Percentiles rank a stretch among this genome's conserved stretches.
phyloP scores from a whole-genome alignment of 2,888 invertebrate species.

The Callosobruchus maculatus region DNA sequence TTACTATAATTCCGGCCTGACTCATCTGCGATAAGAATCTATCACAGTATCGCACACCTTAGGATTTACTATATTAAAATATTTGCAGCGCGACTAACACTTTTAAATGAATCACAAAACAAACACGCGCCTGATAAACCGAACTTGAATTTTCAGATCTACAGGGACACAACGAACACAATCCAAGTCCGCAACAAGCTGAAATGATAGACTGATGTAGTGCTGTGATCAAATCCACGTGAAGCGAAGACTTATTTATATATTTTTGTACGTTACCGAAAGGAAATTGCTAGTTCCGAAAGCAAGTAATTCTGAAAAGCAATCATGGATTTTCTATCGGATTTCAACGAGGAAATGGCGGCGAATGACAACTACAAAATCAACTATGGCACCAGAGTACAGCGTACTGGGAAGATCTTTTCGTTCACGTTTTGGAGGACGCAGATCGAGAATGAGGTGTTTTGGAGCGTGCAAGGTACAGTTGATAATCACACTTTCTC shows the following conservation, averaged over 20 bases:
- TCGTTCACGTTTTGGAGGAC: slow-evolving; percentile 47
- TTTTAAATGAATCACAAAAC: background rate
- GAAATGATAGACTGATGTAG: background rate
- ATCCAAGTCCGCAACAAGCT: background rate
- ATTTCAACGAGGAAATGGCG: slow-evolving; percentile 31
- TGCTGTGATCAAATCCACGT: background rate
- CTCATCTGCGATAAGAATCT: background rate
- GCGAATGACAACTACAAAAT: slow-evolving; percentile 36
- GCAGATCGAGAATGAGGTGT: slow-evolving; percentile 41
- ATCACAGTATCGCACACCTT: background rate
- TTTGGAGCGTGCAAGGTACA: slow-evolving; percentile 45
- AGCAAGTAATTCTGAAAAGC: background rate
- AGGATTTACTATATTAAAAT: background rate
- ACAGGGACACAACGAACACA: background rate
- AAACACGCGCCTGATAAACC: background rate
- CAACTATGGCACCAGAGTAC: slow-evolving; percentile 38
- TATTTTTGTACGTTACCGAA: background rate
- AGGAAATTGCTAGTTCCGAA: background rate
- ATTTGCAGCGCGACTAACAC: background rate
- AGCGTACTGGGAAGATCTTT: slow-evolving; percentile 41
- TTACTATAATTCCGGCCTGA: background rate
- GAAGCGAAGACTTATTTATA: background rate
- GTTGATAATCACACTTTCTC: no score
- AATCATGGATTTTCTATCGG: slow-evolving; percentile 31
- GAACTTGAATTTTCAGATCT: background rate